Base-by-base conservation (phyloP, 2,113 vertebrate genomes). In the Edolisoma coerulescens region DNA sequence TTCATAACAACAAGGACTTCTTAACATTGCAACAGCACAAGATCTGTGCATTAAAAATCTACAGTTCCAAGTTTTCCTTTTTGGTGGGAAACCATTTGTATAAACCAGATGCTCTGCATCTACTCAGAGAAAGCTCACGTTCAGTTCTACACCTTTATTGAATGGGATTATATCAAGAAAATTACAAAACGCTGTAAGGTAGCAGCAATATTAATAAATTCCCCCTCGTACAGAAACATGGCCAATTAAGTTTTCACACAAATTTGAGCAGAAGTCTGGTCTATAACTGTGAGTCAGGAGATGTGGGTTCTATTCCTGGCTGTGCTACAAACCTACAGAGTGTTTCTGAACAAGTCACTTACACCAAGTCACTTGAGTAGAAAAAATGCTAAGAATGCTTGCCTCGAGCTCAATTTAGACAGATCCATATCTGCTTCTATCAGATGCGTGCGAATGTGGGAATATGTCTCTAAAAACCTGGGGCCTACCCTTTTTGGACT, bases 1-100 rank as follows among this genome's bases (percentile, higher is more conserved):
- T 98, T 98, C 97, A 98, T 97, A 97, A 98, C 94, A 97, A 97
- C 97, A 97, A 98, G 98, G 97, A 97, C 97, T 98, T 98, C 97
- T 98, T 97, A 97, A 97, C 97, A 97, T 95, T 97, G 64, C 96
- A 98, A 97, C 94, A 97, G 96, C 93, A 92, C 80, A 96, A 97
- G 97, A 97, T 97, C 97, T 97, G 93, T 96, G 97, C 94, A 94
- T 96, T 97, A 96, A 94, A 97, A 97, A 97, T 98, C 93, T 89
- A 94, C 95, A 93, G 94, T 95, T 97, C 95, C 84, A 96, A 97
- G 92, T 97, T 97, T 97, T 96, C 95, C 93, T 95, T 97, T 96
- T 35, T 97, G 94, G 92, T 97, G 71, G 93, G 53, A 95, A 97
- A 97, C 39, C 87, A 80, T 96, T 97, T 96, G 82, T 93, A 94